phyloP scores from a whole-genome alignment of 2,797 vertebrate genomes.

The Sebastes trivittatus region DNA sequence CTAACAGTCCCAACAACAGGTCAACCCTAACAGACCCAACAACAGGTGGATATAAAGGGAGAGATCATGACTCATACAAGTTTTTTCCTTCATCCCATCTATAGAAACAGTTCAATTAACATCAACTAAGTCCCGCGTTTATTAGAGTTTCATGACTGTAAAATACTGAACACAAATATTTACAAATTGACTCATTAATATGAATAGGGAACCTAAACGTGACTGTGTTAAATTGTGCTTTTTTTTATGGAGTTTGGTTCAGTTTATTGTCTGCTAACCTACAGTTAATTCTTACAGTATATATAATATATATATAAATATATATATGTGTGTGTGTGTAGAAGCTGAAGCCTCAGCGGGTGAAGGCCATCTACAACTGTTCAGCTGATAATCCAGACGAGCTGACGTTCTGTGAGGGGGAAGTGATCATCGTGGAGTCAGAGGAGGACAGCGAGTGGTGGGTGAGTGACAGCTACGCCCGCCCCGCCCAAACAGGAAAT shows the following conservation, averaged over 20 bases:
- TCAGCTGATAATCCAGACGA: conserved; percentile 92
- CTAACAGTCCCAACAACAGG: background rate
- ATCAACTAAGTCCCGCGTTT: background rate
- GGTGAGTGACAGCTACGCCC: conserved; percentile 84
- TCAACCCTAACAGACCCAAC: background rate
- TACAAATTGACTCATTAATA: background rate
- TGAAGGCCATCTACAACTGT: conserved; percentile 95
- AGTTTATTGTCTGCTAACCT: no score
- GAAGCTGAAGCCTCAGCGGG: conserved; percentile 89
- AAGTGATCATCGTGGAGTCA: conserved; percentile 93
- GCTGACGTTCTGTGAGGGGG: conserved; percentile 92
- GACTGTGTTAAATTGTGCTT: background rate
- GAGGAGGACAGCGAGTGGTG: conserved; percentile 97
- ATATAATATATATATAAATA: no score
- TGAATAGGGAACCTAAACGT: background rate
- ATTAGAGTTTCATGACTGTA: background rate
- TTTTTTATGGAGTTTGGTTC: background rate
- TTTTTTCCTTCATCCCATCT: background rate
- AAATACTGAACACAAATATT: background rate
- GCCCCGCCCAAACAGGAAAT: background rate
- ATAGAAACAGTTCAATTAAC: background rate
- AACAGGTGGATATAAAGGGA: background rate
- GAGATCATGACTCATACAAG: background rate
- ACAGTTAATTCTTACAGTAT: no score
- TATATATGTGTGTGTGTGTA: conserved; percentile 48